Conservation (phyloP, 2,888 invertebrate species). For the Acanthosoma haemorrhoidale region DNA sequence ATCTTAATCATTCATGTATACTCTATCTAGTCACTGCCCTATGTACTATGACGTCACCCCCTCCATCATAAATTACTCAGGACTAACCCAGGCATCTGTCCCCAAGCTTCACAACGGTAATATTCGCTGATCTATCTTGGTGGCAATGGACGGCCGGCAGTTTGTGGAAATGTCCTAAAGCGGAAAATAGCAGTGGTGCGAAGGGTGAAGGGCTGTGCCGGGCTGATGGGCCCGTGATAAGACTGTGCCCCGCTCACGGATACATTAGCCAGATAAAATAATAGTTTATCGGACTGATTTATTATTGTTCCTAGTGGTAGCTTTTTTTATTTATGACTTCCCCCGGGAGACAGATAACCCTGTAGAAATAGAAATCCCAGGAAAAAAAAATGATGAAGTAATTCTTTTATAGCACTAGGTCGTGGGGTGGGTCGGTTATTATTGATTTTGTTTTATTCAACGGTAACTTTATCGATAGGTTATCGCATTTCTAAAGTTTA, state of each 20-base stretch:
- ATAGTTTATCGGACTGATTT: conserved; percentile 3
- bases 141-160: too few species aligned
- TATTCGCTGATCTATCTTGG: not conserved
- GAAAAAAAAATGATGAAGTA: not conserved
- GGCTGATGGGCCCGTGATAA: not conserved
- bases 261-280: conserved; percentile 1
- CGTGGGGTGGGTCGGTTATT: not conserved
- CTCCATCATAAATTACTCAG: too few species aligned
- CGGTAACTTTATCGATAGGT: too few species aligned
- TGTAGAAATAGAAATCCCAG: not conserved
- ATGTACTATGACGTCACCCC: too few species aligned
- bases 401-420: not conserved
- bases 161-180: not conserved
- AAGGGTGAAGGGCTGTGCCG: not conserved
- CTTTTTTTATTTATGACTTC: not conserved
- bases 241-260: not conserved
- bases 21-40: too few species aligned
- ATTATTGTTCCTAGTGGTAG: not conserved
- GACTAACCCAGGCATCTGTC: too few species aligned
- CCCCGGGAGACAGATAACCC: not conserved
- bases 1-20: too few species aligned
- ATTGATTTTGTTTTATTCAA: not conserved
- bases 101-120: too few species aligned
- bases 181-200: not conserved
- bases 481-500: too few species aligned